Conservation (phyloP, 2,113 vertebrate species). For the Pseudorasbora parva region DNA sequence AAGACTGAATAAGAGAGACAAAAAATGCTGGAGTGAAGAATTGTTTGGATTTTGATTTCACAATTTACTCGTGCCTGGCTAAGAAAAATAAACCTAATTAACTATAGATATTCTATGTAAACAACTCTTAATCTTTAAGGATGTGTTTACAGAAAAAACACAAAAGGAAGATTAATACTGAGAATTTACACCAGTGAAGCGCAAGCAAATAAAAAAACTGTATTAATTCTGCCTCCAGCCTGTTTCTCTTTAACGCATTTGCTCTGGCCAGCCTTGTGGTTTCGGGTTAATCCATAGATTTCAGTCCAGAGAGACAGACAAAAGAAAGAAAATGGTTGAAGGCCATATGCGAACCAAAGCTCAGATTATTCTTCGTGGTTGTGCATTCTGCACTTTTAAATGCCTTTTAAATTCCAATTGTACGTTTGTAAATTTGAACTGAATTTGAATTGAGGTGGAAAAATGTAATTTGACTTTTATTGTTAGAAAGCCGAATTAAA, state of each 20-base stretch:
- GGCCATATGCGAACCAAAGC: neutral
- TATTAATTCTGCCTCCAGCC: neutral
- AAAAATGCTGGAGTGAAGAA: neutral
- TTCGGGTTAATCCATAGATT: neutral
- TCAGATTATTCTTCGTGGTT: neutral
- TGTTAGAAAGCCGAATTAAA: neutral
- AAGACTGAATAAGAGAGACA: slow-evolving; percentile 2
- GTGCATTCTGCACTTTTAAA: neutral
- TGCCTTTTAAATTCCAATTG: neutral
- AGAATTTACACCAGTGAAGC: neutral
- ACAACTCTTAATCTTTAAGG: neutral
- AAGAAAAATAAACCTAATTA: neutral
- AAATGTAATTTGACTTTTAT: neutral
- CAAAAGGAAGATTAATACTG: no score
- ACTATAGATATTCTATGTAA: neutral
- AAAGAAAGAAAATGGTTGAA: neutral
- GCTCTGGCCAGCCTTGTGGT: neutral
- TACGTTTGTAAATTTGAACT: neutral
- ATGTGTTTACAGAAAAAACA: neutral
- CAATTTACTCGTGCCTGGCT: neutral
- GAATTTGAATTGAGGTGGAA: neutral
- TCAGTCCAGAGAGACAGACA: neutral
- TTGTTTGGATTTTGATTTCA: neutral
- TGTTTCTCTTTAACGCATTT: neutral
- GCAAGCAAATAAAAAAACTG: neutral